Conservation (phyloP, 1,140 invertebrate species). For the Drosophila tsacasi region DNA sequence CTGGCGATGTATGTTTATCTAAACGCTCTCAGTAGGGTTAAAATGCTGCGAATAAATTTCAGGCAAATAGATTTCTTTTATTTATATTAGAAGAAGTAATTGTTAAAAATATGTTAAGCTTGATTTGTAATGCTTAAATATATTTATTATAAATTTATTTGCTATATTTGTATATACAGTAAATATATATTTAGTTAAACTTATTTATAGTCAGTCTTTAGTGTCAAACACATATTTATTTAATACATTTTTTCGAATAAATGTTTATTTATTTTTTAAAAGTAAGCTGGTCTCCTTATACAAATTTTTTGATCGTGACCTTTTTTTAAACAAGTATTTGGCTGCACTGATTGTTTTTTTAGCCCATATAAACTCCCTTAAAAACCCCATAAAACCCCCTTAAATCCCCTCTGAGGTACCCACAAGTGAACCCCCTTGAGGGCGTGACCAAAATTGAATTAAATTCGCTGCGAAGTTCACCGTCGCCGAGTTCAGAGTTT, state of each 20-base stretch:
- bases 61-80: background rate
- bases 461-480: slow-evolving; percentile 68
- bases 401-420: no score
- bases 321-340: background rate
- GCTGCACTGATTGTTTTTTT: slow-evolving; percentile 3
- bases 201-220: background rate
- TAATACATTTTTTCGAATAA: no score
- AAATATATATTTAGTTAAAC: background rate
- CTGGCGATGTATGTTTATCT: slow-evolving; percentile 4
- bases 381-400: background rate
- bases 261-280: no score
- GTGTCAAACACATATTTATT: no score
- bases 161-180: background rate
- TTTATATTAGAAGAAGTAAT: rapidly evolving
- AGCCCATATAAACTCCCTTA: background rate
- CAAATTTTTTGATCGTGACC: background rate
- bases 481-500: slow-evolving; percentile 70
- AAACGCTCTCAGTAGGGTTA: slow-evolving; percentile 1
- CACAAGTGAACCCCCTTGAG: background rate
- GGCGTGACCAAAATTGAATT: slow-evolving; percentile 77
- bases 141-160: background rate
- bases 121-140: background rate
- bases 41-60: background rate
- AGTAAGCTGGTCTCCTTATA: background rate
- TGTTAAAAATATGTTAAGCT: background rate